phyloP scores from a whole-genome alignment of 2,113 vertebrate genomes.

The Ursus arctos region DNA sequence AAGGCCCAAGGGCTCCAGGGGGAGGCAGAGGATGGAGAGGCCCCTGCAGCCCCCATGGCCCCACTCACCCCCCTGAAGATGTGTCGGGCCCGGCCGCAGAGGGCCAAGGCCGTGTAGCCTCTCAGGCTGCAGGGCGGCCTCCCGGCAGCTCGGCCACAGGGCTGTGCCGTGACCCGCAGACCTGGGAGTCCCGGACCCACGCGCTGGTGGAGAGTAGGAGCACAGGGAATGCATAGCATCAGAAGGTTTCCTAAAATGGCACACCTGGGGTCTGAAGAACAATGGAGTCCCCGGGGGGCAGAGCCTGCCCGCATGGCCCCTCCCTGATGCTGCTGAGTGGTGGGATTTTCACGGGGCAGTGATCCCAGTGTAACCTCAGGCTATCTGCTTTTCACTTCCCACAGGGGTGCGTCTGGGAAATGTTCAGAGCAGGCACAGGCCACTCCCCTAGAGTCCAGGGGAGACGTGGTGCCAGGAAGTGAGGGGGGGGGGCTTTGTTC shows the following conservation, averaged over 20 bases:
- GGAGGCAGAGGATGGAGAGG: neutral
- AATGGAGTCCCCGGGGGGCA: fast-evolving
- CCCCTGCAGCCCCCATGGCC: fast-evolving
- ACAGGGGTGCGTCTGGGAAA: neutral
- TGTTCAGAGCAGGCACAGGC: neutral
- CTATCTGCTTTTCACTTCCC: constrained; percentile 50
- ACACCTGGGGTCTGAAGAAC: neutral
- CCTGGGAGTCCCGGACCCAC: neutral
- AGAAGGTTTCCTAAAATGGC: neutral
- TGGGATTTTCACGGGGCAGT: neutral
- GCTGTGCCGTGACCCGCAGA: neutral
- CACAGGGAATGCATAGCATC: fast-evolving
- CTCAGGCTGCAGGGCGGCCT: fast-evolving
- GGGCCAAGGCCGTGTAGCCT: neutral
- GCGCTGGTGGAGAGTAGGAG: neutral
- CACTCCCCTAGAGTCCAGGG: neutral
- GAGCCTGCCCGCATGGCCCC: neutral
- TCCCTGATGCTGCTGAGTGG: neutral
- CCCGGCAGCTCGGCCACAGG: fast-evolving
- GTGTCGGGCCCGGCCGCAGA: neutral
- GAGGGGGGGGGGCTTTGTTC: neutral
- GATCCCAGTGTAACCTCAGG: constrained; percentile 41
- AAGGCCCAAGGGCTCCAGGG: neutral
- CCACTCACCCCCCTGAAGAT: neutral
- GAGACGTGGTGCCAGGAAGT: neutral